Evolutionary conservation across 2,888 invertebrate species (phyloP).

Genomic region (Rhopalosiphum nymphaeae): DNA sequence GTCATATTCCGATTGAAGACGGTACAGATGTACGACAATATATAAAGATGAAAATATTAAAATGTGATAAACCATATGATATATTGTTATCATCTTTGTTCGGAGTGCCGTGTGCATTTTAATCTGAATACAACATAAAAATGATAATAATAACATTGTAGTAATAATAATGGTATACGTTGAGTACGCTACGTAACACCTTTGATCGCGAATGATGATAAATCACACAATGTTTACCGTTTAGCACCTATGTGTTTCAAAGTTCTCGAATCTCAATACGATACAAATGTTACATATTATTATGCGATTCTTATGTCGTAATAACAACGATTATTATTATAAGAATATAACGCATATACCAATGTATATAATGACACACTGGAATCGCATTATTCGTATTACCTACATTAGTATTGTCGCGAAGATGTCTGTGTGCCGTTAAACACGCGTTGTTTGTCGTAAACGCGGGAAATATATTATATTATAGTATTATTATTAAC

Average conservation of each 20-base stretch:
- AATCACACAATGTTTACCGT: not conserved
- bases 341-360: not conserved
- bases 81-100: not conserved
- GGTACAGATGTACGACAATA: not conserved
- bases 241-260: no score
- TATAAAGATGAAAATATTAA: not conserved
- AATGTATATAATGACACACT: not conserved
- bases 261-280: not conserved
- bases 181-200: not conserved
- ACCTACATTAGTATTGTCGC: not conserved
- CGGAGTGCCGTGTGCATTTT: not conserved
- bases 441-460: not conserved
- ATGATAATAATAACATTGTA: not conserved
- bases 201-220: not conserved
- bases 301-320: not conserved
- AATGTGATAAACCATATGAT: not conserved
- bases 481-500: not conserved
- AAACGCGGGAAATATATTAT: not conserved
- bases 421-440: not conserved
- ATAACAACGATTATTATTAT: not conserved
- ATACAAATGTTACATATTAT: not conserved
- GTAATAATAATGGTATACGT: not conserved
- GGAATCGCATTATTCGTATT: not conserved
- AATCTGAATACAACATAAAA: not conserved
- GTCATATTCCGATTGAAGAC: not conserved